Base-by-base conservation (phyloP, 2,888 invertebrate genomes). In the Tetheella fluctuosa region DNA sequence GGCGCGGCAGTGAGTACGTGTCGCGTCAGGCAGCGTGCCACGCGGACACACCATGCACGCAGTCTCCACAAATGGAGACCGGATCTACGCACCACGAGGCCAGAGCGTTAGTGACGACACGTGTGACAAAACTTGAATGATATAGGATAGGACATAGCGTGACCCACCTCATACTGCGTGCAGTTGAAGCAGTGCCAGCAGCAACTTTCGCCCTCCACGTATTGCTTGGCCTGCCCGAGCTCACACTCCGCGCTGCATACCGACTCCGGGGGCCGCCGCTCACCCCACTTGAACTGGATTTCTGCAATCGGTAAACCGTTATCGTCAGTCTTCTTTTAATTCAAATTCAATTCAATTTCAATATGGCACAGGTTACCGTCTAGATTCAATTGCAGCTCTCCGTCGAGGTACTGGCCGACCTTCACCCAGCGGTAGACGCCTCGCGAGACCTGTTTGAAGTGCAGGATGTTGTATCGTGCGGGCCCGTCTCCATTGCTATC, bases 381-480 rank as follows among this genome's bases (percentile, higher is more conserved):
- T 96, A 97, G 96, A 84, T 97, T 95, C 13, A 98, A 93, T 56
- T 95, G 93, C 13, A 98, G 94, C 78, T 95, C 95, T 8, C 97
- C 97, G 83, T 97, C 96, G 61, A 96, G 93, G 84, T 98, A 98
- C 81, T 96, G 96, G 42, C 98, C 98, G 15, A 98, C 97, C 64
- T 95, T 94, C 55, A 97, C 92, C 98, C 98, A 98, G 72, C 95
- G 95, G 86, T 96, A 98, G 69, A 94, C 94, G 13, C 96, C 96
- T 1, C 92, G 94, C 23, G 95, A 89, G 20, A 95, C 94, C 83
- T 97, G 97, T 83, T 98, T 97, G 94, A 98, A 99, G 88, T 99
- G 98, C 69, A 98, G 96, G 74, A 99, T 98, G 83, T 98, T 97
- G 93, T 99, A 99, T 52, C 98, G 95, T 12, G 98, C 98, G 0